Base-by-base conservation (phyloP, 2,113 vertebrate species). In the Monopterus albus region DNA sequence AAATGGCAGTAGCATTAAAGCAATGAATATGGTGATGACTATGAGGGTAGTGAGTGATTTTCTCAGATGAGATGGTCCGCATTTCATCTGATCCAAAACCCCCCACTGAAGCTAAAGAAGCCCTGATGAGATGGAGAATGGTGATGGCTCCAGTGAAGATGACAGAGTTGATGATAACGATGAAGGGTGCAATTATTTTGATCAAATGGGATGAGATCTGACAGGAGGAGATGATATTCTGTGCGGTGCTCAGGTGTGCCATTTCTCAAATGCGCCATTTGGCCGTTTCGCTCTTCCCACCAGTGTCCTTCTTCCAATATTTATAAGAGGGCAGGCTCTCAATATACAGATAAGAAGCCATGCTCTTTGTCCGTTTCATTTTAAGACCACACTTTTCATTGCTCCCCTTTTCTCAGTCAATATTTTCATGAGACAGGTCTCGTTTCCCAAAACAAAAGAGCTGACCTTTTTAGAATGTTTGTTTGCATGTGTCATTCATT, bases 281-380 rank as follows among this genome's bases (percentile, higher is more conserved):
- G 87, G 81, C 87, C 56, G 59, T 78, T 87, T 79, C 79, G n/a
- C 83, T 63, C 59, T 82, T 75, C 75, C 82, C 81, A 69, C 68
- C 79, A 60, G 82, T 86, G 87, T 89, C 88, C 87, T 90, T 88
- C 86, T 76, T 91, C 85, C 85, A 92, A 91, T 91, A 92, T 92
- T 92, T 91, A 91, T 89, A 88, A 84, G 88, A 86, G 85, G 72
- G 26, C 80, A 11, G 58, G 66, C 84, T 81, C 74, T 73, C 78
- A 0, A 88, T 85, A 91, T 92, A 89, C 88, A 86, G 90, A 92
- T 90, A 73, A 67, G 81, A 76, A 20, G 56, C 62, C 39, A 13
- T 61, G 67, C 78, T 87, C 82, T 84, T 79, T 72, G 65, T 70
- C 81, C 62, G 12, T 75, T 66, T 72, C 61, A 53, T 83, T 88